Evolutionary conservation across 2,797 vertebrate species (phyloP), one percentile per base, ranked within the genome.

Genomic region (Tiaroga cobitis): DNA sequence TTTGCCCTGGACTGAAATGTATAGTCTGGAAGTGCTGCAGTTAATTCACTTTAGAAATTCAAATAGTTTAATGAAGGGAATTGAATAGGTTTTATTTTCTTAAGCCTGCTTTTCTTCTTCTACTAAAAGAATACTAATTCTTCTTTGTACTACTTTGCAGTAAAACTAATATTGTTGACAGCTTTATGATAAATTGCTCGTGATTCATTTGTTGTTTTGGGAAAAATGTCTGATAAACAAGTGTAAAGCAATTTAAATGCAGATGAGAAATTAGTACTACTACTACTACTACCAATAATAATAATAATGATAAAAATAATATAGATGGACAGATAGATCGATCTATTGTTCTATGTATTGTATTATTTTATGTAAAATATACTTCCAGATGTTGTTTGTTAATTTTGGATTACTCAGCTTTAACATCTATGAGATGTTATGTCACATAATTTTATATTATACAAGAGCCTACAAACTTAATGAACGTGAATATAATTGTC

Each of bases 401-500:
- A 16, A 16, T 46, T 79, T 65, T 37, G 2, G 6, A 51, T 67
- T 80, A 77, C 11, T 56, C 26, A 37, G 21, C 8, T 8, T 9
- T 21, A 43, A 32, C 68, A 46, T 80, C 41, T 65, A 67, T n/a
- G 61, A 73, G 37, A 82, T n/a, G 67, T 59, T 29, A 15, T 65
- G 10, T 75, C 59, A 49, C 24, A 29, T 21, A 0, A 11, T 49
- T 41, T 80, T 10, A 56, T 5, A 51, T 26, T 67, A 32, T 39
- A 51, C 24, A 63, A 63, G 61, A 80, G 51, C 59, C 32, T 63
- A 32, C 56, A 80, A 81, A 75, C 63, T 82, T 87, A 43, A 75
- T 65, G 6, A 65, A 43, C 74, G 51, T 59, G 11, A 61, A 82
- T 43, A 70, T 73, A 18, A 65, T 49, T 49, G 16, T 39, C 3